phyloP scores from a whole-genome alignment of 2,797 vertebrate species.

The Staurois parvus region DNA sequence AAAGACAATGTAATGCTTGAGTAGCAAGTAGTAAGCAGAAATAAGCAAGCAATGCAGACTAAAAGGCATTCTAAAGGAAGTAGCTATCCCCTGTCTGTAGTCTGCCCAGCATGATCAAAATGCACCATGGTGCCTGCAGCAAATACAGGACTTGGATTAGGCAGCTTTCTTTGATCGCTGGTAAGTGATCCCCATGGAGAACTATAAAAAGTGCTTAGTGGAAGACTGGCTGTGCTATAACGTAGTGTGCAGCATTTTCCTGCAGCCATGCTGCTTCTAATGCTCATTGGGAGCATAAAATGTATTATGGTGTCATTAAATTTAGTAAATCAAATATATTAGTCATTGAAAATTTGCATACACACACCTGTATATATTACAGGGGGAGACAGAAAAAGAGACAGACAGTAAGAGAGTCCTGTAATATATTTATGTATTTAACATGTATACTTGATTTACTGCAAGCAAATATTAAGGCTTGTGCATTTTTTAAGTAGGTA shows the following conservation, averaged over 20 bases:
- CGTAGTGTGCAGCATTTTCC: neutral
- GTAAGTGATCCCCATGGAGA: conserved; percentile 6
- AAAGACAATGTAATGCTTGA: neutral
- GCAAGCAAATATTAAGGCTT: neutral
- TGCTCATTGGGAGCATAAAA: neutral
- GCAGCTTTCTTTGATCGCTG: conserved; percentile 2
- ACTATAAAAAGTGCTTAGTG: conserved; percentile 12
- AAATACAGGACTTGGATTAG: conserved; percentile 4
- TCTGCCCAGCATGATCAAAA: neutral
- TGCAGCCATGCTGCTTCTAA: neutral
- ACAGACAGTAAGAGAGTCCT: neutral
- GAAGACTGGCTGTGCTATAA: conserved; percentile 1
- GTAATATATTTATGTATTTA: too few relatives aligned
- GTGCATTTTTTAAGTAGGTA: too few relatives aligned
- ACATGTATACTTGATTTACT: neutral
- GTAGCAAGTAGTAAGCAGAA: neutral
- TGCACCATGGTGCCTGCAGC: conserved; percentile 8
- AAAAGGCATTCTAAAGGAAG: neutral
- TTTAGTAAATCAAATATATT: neutral
- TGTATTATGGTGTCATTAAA: neutral
- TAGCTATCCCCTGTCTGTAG: neutral
- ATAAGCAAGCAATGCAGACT: neutral
- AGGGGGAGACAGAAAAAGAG: neutral
- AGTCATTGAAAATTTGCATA: neutral
- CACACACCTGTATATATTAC: neutral